Evolutionary conservation across 2,888 invertebrate species (phyloP).

Genomic region (Meandrusa payeni): DNA sequence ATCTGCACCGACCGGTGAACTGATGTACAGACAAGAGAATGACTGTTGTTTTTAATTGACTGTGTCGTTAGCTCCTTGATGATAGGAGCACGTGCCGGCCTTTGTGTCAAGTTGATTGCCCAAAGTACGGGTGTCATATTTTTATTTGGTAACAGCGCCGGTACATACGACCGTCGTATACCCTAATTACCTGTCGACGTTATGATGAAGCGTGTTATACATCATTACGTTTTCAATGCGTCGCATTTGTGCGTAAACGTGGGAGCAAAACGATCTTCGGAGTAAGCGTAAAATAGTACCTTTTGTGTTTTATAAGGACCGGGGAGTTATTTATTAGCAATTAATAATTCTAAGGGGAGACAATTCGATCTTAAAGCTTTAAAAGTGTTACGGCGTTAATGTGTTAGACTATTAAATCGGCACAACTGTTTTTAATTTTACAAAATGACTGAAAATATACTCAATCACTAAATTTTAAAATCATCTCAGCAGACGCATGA

Average conservation of each 20-base stretch:
- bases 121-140: slow-evolving; percentile 55
- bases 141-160: slow-evolving; percentile 40
- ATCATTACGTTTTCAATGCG: background rate
- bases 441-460: too few relatives aligned
- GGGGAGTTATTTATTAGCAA: too few relatives aligned
- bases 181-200: slow-evolving; percentile 23
- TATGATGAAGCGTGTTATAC: slow-evolving; percentile 1
- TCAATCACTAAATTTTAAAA: too few relatives aligned
- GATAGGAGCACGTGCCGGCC: slow-evolving; percentile 45
- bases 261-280: too few relatives aligned
- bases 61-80: slow-evolving; percentile 47
- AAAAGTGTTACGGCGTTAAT: too few relatives aligned
- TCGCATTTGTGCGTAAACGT: background rate
- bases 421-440: too few relatives aligned
- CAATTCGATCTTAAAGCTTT: too few relatives aligned
- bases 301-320: too few relatives aligned
- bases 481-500: too few relatives aligned
- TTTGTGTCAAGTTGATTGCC: slow-evolving; percentile 59
- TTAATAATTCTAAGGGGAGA: too few relatives aligned
- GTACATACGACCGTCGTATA: slow-evolving; percentile 1
- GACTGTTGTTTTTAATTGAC: slow-evolving; percentile 55
- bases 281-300: too few relatives aligned
- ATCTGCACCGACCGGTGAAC: background rate
- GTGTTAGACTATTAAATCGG: too few relatives aligned
- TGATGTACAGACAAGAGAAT: slow-evolving; percentile 23